Percentiles rank a stretch among this genome's conserved stretches.
Evolutionary conservation across 2,797 vertebrate genomes (phyloP).

Genomic region (Neosilurus hyrtlii): DNA sequence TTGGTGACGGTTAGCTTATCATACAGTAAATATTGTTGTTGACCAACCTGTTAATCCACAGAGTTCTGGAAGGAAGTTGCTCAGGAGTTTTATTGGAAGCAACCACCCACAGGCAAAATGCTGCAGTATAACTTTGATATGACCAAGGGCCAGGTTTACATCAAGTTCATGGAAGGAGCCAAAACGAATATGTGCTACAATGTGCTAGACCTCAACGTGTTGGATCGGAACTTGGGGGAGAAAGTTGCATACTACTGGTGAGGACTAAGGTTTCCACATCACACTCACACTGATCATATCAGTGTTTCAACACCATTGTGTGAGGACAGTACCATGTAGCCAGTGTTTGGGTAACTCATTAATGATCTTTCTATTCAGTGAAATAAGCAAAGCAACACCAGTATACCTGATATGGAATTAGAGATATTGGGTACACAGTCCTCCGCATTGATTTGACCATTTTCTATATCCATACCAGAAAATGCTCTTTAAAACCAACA

Average conservation of each 20-base stretch:
- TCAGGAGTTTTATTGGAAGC: slow-evolving; percentile 78
- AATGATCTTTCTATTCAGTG: neutral
- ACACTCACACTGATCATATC: neutral
- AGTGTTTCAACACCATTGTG: neutral
- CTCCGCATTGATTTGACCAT: neutral
- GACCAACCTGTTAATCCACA: slow-evolving; percentile 49
- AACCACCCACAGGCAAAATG: slow-evolving; percentile 68
- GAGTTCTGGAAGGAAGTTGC: slow-evolving; percentile 80
- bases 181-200: slow-evolving; percentile 85
- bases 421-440: neutral
- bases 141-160: slow-evolving; percentile 73
- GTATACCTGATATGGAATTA: neutral
- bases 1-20: neutral
- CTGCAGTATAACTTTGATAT: slow-evolving; percentile 81
- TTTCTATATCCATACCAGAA: neutral
- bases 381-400: neutral
- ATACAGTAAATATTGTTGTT: too few species aligned
- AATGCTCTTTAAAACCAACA: neutral
- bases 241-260: slow-evolving; percentile 82
- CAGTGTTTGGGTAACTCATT: neutral
- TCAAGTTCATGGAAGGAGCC: slow-evolving; percentile 82
- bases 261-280: slow-evolving; percentile 49
- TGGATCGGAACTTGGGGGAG: slow-evolving; percentile 71
- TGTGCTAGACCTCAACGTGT: slow-evolving; percentile 76
- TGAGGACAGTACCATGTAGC: neutral